Evolutionary conservation across 2,888 invertebrate species (phyloP), one percentile per base, ranked within the genome.

Genomic region (Polyommatus iphigenia): DNA sequence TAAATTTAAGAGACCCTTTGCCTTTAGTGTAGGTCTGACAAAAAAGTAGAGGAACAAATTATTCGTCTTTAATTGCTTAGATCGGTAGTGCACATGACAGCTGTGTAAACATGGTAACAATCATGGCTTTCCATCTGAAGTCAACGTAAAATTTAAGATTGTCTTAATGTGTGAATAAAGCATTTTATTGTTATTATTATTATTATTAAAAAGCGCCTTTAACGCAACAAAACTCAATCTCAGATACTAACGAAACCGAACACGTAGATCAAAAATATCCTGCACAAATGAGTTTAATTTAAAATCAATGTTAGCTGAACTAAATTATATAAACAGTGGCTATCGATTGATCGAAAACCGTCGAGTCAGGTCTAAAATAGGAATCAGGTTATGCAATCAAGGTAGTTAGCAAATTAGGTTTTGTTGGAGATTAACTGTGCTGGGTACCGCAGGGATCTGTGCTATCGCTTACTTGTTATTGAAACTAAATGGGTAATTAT

Each of bases 311-410:
- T 67, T 29, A 15, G 67, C 29, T 18, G 15, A 67, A 67, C 29
- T 32, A 67, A 67, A 67, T 67, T 18, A 32, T 6, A 32, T 32
- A 67, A 67, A 67, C 67, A 67, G 24, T 67, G 1, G 15, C 15
- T 67, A 67, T 67, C 29, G 67, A 67, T 67, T 32, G 18, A 67
- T 67, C 67, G 6, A 29, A 67, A 67, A 32, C 29, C 5, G 24
- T 67, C 67, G 67, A 67, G 67, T 62, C 67, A 32, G 67, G 67
- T 32, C 67, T 67, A 29, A 67, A 67, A 67, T 67, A 67, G 29
- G 18, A 67, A 67, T 67, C 15, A 67, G 67, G 67, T 67, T 67
- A 67, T 67, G 62, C 62, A 67, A 67, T 67, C 67, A 67, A 67
- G 67, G 6, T 67, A 67, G 67, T 67, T 15, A 67, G 67, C 67